A percentile compares a stretch with the other conserved stretches of the same genome.
Conservation (phyloP, 2,888 invertebrate genomes). For the Pachydiplax longipennis region DNA sequence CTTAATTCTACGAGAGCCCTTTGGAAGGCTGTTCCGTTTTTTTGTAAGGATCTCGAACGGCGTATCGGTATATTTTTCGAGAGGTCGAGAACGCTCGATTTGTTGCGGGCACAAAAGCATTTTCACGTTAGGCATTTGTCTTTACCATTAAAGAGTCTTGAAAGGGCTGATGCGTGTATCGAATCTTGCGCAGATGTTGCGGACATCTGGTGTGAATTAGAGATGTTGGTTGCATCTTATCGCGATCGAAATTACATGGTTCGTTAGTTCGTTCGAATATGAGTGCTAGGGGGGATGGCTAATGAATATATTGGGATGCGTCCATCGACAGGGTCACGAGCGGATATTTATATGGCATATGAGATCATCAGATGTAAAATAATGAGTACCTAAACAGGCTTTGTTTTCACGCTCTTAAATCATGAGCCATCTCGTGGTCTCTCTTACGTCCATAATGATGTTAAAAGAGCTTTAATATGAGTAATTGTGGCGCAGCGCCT, state of each 20-base stretch:
- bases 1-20: neutral
- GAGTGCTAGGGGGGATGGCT: neutral
- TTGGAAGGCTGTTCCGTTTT: neutral
- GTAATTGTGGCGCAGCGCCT: too few relatives aligned
- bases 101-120: neutral
- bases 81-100: slow-evolving; percentile 10
- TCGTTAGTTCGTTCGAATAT: neutral
- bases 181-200: slow-evolving; percentile 29
- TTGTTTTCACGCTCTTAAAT: too few relatives aligned
- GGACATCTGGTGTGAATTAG: neutral
- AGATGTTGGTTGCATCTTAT: neutral
- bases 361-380: too few relatives aligned
- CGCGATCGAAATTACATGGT: neutral
- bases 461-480: too few relatives aligned
- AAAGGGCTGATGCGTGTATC: neutral
- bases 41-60: neutral
- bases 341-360: too few relatives aligned
- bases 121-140: slow-evolving; percentile 19
- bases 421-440: too few relatives aligned
- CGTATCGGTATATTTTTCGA: neutral
- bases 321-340: too few relatives aligned
- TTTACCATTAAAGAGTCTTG: neutral
- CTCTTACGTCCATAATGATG: too few relatives aligned
- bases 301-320: too few relatives aligned
- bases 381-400: too few relatives aligned